Base-by-base conservation (phyloP, 2,113 vertebrate species). In the Salvelinus alpinus region DNA sequence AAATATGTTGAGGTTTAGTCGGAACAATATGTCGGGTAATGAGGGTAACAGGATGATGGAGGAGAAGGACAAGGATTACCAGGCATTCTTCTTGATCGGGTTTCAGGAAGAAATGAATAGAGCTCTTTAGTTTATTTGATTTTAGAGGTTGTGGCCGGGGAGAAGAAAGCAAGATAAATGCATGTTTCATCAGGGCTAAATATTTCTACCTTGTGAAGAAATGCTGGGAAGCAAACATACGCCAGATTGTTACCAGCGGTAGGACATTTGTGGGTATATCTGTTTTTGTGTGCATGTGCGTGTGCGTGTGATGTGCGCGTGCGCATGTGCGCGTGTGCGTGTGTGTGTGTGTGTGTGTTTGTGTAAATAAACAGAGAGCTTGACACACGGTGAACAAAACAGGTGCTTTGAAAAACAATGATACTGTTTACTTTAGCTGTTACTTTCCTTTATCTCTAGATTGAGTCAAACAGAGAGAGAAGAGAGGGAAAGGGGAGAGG, bases 141-240 rank as follows among this genome's bases (percentile, higher is more conserved):
- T 91, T 92, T 88, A 86, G 86, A 84, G 88, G 82, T 84, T 92
- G 88, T 80, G 84, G 88, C 90, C 78, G 60, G 67, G 77, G 73
- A 84, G 74, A 24, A 85, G 82, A 82, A 81, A 73, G 70, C 73
- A 72, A 81, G 86, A 91, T 91, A 92, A 91, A 93, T 91, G 89
- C 89, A 91, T 77, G 88, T 89, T 90, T 90, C 90, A 93, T 92
- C 87, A 88, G 85, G 90, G 81, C 79, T 87, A 90, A 92, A 90
- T 90, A 88, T 91, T 93, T 92, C 89, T 89, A 91, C 82, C 86
- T 87, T 71, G 84, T 78, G 84, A 89, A 90, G 87, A 91, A 90
- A 90, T 85, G 85, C 84, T 31, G 71, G 85, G 88, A 85, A 89
- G 84, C 85, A 90, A 91, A 91, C 89, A 89, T 87, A 91, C 86